phyloP scores from a whole-genome alignment of 2,888 invertebrate species.

The Neoascia interrupta region DNA sequence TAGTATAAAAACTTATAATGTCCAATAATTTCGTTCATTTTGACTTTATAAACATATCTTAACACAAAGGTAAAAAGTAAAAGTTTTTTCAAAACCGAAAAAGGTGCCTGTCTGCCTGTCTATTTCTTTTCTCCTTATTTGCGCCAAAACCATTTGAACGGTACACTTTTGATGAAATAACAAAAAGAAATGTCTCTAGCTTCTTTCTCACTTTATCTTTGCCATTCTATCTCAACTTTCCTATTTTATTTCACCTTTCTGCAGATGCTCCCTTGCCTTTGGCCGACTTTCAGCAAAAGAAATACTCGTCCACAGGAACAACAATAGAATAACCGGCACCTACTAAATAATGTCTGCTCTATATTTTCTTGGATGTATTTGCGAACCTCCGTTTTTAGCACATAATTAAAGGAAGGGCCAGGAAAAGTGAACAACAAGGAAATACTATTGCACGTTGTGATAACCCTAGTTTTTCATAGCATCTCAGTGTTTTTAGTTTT shows the following conservation, averaged over 20 bases:
- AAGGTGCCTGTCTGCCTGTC: too few relatives aligned
- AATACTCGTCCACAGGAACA: constrained; percentile 1
- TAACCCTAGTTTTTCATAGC: constrained; percentile 23
- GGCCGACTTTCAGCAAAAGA: too few relatives aligned
- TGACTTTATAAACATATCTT: too few relatives aligned
- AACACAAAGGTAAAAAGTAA: too few relatives aligned
- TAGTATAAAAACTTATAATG: too few relatives aligned
- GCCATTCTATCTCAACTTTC: constrained; percentile 1
- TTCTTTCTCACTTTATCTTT: background rate
- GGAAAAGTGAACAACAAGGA: background rate
- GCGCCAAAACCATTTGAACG: background rate
- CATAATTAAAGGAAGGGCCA: constrained; percentile 12
- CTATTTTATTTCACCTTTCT: background rate
- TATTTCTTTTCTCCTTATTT: background rate
- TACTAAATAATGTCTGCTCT: background rate
- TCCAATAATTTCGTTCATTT: too few relatives aligned
- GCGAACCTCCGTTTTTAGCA: constrained; percentile 34
- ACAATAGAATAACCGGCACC: constrained; percentile 20
- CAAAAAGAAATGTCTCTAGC: background rate
- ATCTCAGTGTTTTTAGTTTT: constrained; percentile 21
- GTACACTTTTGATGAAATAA: background rate
- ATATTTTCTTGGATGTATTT: constrained; percentile 30
- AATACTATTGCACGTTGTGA: background rate
- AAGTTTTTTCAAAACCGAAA: too few relatives aligned
- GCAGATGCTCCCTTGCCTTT: constrained; percentile 10